Base-by-base conservation (phyloP, 2,113 vertebrate species). In the Sardina pilchardus region DNA sequence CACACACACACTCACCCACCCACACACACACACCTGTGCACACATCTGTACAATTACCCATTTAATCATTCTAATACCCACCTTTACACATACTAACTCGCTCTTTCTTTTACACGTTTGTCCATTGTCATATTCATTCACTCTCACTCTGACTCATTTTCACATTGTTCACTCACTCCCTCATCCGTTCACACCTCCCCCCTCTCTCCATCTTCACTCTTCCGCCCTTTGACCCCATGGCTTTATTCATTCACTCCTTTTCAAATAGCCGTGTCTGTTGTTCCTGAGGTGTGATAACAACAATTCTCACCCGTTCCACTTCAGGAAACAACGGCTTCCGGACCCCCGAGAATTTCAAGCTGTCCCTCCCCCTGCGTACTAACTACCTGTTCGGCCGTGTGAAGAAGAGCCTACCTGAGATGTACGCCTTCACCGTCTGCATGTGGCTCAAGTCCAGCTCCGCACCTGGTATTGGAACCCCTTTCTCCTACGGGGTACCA, bases 371-470 rank as follows among this genome's bases (percentile, higher is more conserved):
- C 0, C 93, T 97, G 24, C 96, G 96, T 85, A 97, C 96, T 0
- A 97, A 97, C 88, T 99, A 99, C 92, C 92, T 99, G 82, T 99
- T 97, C 0, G 98, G 97, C 63, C 97, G 97, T 92, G 95, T 99
- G 91, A 98, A 98, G 95, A 99, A 98, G 94, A 98, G 96, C 1
- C 94, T 99, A 63, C 98, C 98, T 0, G 98, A 99, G 91, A 96
- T 99, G 87, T 99, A 99, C 0, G 96, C 98, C 67, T 99, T 99
- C 88, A 99, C 98, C 6, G 95, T 99, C 34, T 99, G 98, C 92
- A 95, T 99, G 96, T 99, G 98, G 98, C 93, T 99, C 84, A 97
- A 97, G 82, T 98, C 98, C 34, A 96, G 96, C 0, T 96, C 97
- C 67, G 97, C 95, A 0, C 97, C 97, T 0, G 97, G 98, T 16